Evolutionary conservation across 1,140 invertebrate genomes (phyloP).

Genomic region (Drosophila lini): DNA sequence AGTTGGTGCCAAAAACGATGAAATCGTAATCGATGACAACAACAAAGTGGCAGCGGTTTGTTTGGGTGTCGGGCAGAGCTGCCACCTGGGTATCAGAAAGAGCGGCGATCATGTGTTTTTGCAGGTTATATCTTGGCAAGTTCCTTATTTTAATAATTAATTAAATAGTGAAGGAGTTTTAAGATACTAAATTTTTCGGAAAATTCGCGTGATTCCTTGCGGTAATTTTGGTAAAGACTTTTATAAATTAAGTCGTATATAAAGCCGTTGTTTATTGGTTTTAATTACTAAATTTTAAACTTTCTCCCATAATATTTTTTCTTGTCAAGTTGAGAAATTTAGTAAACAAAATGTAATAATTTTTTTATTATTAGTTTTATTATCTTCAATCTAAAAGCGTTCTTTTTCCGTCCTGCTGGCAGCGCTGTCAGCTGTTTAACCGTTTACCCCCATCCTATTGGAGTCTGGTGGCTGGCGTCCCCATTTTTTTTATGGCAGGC

Average conservation of each 20-base stretch:
- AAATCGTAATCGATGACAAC: conserved; percentile 54
- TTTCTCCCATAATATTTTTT: not conserved
- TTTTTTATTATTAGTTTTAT: not conserved
- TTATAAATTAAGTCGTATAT: not conserved
- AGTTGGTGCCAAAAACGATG: conserved; percentile 65
- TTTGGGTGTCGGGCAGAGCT: conserved; percentile 61
- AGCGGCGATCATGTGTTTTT: conserved; percentile 10
- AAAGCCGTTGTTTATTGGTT: not conserved
- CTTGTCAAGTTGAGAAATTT: not conserved
- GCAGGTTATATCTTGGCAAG: not conserved
- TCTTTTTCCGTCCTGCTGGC: conserved; percentile 41
- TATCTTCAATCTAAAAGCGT: no score
- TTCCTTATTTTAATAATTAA: not conserved
- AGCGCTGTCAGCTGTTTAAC: conserved; percentile 57
- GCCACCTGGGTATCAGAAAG: conserved; percentile 31
- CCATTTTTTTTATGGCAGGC: conserved; percentile 16
- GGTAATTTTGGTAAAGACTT: no score
- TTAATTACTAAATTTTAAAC: not conserved
- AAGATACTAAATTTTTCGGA: no score
- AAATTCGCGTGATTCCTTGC: not conserved
- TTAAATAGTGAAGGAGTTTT: not conserved
- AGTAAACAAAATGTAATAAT: not conserved
- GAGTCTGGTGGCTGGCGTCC: conserved; percentile 27
- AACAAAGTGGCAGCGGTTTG: conserved; percentile 65
- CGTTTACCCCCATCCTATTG: conserved; percentile 16